These are phyloP conservation scores for Halesus radiatus DNA, from an alignment of 1,140 invertebrate genomes.

Conservation along the genomic window DNA sequence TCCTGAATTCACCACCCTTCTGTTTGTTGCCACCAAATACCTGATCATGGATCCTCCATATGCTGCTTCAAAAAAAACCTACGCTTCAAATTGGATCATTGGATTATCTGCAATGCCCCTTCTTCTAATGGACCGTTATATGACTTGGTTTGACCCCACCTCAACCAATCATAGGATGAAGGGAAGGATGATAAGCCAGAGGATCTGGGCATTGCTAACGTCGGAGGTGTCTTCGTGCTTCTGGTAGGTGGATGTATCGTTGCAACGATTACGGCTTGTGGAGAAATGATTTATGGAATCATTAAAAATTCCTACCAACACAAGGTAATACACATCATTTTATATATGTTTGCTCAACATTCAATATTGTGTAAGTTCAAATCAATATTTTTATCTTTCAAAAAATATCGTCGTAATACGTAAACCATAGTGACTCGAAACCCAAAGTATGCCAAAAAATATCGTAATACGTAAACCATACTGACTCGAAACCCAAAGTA, in stretches of 20 bases:
- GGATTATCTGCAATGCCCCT: too few relatives aligned
- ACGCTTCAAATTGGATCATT: too few relatives aligned
- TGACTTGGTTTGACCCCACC: too few relatives aligned
- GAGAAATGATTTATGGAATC: constrained; percentile 67
- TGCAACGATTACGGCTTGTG: constrained; percentile 63
- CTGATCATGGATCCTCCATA: too few relatives aligned
- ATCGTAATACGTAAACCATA: too few relatives aligned
- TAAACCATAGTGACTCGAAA: too few relatives aligned
- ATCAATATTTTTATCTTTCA: too few relatives aligned
- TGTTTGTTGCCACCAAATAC: constrained; percentile 6
- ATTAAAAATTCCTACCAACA: constrained; percentile 66
- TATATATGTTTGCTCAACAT: constrained; percentile 25
- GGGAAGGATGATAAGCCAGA: background rate
- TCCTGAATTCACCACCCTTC: constrained; percentile 28
- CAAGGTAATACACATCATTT: constrained; percentile 58
- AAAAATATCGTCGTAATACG: too few relatives aligned
- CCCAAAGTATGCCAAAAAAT: too few relatives aligned
- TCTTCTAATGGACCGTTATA: too few relatives aligned
- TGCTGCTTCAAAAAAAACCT: too few relatives aligned
- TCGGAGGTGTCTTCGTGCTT: constrained; percentile 95
- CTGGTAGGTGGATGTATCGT: constrained; percentile 75
- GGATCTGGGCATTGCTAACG: constrained; percentile 88
- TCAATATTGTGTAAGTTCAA: background rate
- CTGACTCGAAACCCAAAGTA: too few relatives aligned
- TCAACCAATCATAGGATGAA: constrained; percentile 3